phyloP scores from a whole-genome alignment of 2,888 invertebrate species.

The Cheilosia vulpina region DNA sequence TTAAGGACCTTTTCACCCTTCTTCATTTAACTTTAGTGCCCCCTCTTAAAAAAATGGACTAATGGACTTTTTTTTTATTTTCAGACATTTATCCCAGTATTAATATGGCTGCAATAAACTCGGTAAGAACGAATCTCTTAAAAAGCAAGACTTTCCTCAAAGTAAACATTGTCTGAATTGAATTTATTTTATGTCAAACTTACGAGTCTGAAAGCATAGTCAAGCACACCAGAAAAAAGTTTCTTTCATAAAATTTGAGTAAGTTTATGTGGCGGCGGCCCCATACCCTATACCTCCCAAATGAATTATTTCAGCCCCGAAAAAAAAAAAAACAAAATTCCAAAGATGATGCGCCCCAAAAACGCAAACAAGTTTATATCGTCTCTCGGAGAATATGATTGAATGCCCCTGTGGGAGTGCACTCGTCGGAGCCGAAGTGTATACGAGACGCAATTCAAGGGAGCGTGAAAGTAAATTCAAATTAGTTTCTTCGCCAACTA shows the following conservation, averaged over 20 bases:
- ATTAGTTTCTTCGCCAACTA: conserved; percentile 54
- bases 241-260: conserved; percentile 53
- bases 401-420: conserved; percentile 66
- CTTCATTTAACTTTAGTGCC: conserved; percentile 19
- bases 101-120: conserved; percentile 82
- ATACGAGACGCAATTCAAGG: conserved; percentile 21
- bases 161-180: conserved; percentile 47
- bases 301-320: conserved; percentile 63
- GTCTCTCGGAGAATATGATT: conserved; percentile 68
- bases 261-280: conserved; percentile 49
- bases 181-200: conserved; percentile 56
- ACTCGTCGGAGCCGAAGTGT: not conserved
- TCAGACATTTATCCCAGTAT: conserved; percentile 74
- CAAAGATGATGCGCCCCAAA: conserved; percentile 41
- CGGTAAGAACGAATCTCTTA: conserved; percentile 80
- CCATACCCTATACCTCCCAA: conserved; percentile 32
- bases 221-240: not conserved
- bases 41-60: conserved; percentile 37
- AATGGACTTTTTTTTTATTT: conserved; percentile 51
- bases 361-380: conserved; percentile 68
- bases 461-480: conserved; percentile 72
- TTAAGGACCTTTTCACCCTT: no score
- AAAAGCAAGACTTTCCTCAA: conserved; percentile 29
- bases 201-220: conserved; percentile 3
- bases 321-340: conserved; percentile 24